Percentiles rank a stretch among this genome's conserved stretches.
These are phyloP conservation scores for Frankliniella fusca DNA, from an alignment of 2,888 invertebrate genomes.

Conservation along the genomic window DNA sequence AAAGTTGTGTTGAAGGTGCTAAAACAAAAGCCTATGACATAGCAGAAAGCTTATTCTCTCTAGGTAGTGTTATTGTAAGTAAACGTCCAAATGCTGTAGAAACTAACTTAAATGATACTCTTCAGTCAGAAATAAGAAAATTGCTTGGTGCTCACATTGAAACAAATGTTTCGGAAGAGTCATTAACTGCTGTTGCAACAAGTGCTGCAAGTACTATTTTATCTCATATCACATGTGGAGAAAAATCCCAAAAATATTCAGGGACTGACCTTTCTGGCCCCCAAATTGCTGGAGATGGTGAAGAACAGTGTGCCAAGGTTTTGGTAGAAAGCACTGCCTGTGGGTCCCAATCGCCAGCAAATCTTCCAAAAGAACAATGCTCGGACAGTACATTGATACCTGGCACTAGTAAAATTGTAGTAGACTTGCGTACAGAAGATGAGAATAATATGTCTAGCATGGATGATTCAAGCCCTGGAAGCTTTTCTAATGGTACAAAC, in stretches of 20 bases:
- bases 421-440: not conserved
- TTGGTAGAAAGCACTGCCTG: no score
- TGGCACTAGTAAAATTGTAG: not conserved
- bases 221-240: not conserved
- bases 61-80: not conserved
- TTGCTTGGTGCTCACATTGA: not conserved
- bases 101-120: not conserved
- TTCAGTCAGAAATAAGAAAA: conserved; percentile 9
- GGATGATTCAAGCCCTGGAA: no score
- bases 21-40: not conserved
- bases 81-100: not conserved
- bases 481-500: no score
- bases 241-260: not conserved
- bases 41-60: not conserved
- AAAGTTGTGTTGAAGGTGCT: not conserved
- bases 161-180: not conserved
- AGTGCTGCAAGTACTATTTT: not conserved
- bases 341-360: no score
- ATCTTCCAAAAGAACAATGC: no score
- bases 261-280: not conserved
- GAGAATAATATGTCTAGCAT: no score
- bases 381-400: no score
- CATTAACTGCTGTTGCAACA: not conserved
- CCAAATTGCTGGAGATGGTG: no score
- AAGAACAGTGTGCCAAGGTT: no score